Evolutionary conservation across 2,797 vertebrate species (phyloP), one percentile per base, ranked within the genome.

Genomic region (Fistularia tabacaria): DNA sequence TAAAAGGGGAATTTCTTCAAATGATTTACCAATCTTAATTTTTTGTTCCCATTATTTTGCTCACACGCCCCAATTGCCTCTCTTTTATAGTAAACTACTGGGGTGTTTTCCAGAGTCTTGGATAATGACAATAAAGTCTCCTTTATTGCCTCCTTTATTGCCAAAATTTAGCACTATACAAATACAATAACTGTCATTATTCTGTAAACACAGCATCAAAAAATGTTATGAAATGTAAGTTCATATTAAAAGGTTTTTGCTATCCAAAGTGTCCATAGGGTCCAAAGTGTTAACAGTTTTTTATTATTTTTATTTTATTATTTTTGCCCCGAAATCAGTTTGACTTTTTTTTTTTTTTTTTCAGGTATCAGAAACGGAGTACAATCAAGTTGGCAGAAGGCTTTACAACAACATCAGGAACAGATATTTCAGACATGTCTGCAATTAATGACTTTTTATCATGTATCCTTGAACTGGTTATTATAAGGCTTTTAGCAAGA

Each of bases 371-470:
- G 44, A 88, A 87, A 25, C 91, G 64, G 54, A 94, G 91, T 68
- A 62, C 81, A 48, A 83, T 82, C 69, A 88, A 84, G 69, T 40
- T 87, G 43, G 53, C 88, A 1, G 76, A 77, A 49, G 76, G 81
- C 54, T 87, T 94, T 43, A 37, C 70, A 7, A 89, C 86, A 54
- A 56, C 82, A 0, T 80, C 88, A 11, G 48, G 77, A 14, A 72
- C 83, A 7, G 90, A 94, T 61, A 88, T 96, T 56, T 93, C 92
- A 10, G 84, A 91, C 51, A 55, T 96, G 57, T 94, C 94, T 46
- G 89, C 95, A n/a, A 85, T 91, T 52, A 97, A 95, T 46, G 92
- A 93, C 60, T 97, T 98, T 63, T 91, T 91, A 48, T 96, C 95
- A 44, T 79, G 94, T 96, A 95, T 96, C 95, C 94, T 95, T 74